Evolutionary conservation across 2,113 vertebrate species (phyloP).

Genomic region (Callocephalon fimbriatum): DNA sequence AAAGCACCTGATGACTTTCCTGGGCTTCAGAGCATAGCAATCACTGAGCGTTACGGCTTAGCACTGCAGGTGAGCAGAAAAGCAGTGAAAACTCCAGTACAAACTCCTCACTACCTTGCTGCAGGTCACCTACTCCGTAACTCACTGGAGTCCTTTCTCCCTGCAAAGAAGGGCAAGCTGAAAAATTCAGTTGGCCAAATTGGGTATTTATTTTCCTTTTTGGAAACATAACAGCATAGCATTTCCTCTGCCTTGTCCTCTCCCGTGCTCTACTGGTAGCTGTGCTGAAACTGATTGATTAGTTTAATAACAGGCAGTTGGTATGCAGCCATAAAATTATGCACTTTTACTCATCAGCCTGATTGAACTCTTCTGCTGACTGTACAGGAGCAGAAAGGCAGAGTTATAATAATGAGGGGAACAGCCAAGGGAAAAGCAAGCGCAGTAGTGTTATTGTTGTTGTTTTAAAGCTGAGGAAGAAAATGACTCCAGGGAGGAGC

Average conservation of each 20-base stretch:
- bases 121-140: conserved; percentile 16
- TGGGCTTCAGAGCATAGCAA: background rate
- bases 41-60: background rate
- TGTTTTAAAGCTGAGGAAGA: conserved; percentile 60
- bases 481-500: conserved; percentile 60
- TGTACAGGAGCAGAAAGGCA: conserved; percentile 56
- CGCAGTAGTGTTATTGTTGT: conserved; percentile 1
- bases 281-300: conserved; percentile 70
- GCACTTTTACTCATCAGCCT: conserved; percentile 71
- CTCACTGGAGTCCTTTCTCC: background rate
- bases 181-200: background rate
- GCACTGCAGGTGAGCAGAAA: background rate
- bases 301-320: conserved; percentile 73
- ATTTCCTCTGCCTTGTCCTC: conserved; percentile 48
- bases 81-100: background rate
- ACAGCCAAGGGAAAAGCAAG: conserved; percentile 57
- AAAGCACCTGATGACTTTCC: background rate
- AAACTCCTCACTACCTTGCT: background rate
- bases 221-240: conserved; percentile 1
- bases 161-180: background rate
- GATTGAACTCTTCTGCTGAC: conserved; percentile 72
- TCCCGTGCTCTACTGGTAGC: background rate
- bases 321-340: conserved; percentile 74
- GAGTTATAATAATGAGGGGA: conserved; percentile 56
- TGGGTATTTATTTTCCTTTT: background rate